These are phyloP conservation scores for Tautogolabrus adspersus DNA, from an alignment of 2,113 vertebrate species.

Conservation along the genomic window DNA sequence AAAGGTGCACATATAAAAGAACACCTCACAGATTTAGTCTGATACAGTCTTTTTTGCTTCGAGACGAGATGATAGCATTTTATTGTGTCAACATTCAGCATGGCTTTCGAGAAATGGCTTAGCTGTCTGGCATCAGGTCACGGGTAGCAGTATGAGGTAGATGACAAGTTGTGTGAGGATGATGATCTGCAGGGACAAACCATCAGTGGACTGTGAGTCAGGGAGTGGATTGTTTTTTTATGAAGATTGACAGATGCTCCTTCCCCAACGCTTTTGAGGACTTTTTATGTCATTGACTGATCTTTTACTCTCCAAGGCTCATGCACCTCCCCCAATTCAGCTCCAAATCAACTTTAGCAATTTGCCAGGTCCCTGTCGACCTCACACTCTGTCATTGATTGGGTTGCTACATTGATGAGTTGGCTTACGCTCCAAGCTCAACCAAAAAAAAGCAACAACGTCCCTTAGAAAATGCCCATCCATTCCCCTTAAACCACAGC, in stretches of 20 bases:
- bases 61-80: neutral
- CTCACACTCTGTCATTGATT: constrained; percentile 69
- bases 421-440: constrained; percentile 14
- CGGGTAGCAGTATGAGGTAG: no score
- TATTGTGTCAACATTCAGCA: no score
- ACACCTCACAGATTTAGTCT: no score
- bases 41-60: no score
- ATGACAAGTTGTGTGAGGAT: neutral
- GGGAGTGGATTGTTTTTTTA: neutral
- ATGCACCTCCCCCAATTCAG: constrained; percentile 31
- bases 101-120: no score
- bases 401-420: constrained; percentile 37
- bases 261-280: constrained; percentile 12
- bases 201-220: neutral
- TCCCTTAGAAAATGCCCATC: constrained; percentile 40
- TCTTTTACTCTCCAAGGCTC: constrained; percentile 37
- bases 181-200: neutral
- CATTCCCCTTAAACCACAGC: neutral
- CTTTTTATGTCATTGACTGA: constrained; percentile 60
- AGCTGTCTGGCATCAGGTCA: no score
- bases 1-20: no score
- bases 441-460: constrained; percentile 38
- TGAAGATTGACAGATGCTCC: neutral
- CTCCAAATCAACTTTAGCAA: constrained; percentile 49
- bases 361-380: constrained; percentile 57